phyloP scores from a whole-genome alignment of 2,113 vertebrate genomes.

The Carollia perspicillata region DNA sequence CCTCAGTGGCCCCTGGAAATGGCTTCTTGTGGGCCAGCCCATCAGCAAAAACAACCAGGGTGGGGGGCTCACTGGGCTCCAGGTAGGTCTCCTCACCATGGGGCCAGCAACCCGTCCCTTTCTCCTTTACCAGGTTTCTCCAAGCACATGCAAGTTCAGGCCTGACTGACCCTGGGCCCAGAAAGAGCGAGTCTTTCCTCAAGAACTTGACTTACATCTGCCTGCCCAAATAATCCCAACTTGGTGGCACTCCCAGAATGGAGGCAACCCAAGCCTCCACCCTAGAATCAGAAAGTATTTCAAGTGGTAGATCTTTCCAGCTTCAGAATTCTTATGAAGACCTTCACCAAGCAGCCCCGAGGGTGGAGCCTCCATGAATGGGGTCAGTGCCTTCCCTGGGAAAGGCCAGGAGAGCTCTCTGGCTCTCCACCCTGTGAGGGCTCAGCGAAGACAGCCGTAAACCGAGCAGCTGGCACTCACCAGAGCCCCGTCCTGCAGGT shows the following conservation, averaged over 20 bases:
- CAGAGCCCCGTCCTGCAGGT: background rate
- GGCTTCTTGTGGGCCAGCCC: background rate
- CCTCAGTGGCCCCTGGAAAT: background rate
- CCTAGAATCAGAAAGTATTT: background rate
- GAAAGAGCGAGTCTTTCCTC: background rate
- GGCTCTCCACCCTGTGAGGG: fast-evolving
- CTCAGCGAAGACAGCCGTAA: background rate
- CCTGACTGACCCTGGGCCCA: no score
- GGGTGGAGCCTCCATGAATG: background rate
- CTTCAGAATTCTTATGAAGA: background rate
- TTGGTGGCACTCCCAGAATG: background rate
- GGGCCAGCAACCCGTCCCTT: background rate
- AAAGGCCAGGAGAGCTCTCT: background rate
- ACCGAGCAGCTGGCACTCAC: background rate
- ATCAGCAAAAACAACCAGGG: background rate
- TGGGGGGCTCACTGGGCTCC: background rate
- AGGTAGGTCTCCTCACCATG: background rate
- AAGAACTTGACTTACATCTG: background rate
- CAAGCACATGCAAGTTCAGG: background rate
- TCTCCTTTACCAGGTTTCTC: background rate
- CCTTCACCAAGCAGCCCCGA: background rate
- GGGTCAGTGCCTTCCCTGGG: background rate
- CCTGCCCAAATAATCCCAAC: background rate
- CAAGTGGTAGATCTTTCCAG: background rate
- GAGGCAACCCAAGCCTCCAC: background rate